Evolutionary conservation across 2,888 invertebrate genomes (phyloP).

Genomic region (Latrodectus elegans): DNA sequence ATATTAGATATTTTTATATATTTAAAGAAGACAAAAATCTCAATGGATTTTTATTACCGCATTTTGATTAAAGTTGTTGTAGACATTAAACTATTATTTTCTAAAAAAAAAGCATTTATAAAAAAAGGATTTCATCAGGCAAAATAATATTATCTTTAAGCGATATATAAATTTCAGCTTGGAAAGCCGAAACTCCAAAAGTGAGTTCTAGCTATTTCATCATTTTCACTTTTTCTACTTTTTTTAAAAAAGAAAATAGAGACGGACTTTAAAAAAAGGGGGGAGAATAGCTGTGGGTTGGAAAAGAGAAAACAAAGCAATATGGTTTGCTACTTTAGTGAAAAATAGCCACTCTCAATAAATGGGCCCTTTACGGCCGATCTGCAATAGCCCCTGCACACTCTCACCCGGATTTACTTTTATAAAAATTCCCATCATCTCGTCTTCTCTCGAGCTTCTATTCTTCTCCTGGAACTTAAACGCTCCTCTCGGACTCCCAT

Average conservation of each 20-base stretch:
- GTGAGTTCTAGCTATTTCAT: conserved; percentile 32
- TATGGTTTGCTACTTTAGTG: conserved; percentile 62
- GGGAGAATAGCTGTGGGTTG: neutral
- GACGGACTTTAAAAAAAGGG: conserved; percentile 18
- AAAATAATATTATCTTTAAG: no score
- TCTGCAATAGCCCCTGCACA: conserved; percentile 24
- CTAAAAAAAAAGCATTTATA: no score
- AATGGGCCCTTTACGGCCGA: conserved; percentile 37
- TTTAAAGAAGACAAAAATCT: no score
- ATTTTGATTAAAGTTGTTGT: no score
- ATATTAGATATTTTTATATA: no score
- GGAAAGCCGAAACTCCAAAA: neutral
- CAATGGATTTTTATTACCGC: no score
- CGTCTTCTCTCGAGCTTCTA: conserved; percentile 13
- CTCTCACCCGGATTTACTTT: conserved; percentile 62
- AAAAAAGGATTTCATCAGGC: no score
- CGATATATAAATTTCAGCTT: no score
- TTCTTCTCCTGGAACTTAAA: conserved; percentile 26
- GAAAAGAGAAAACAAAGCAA: conserved; percentile 1
- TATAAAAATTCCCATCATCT: conserved; percentile 55
- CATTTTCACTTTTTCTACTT: conserved; percentile 17
- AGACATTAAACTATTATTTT: no score
- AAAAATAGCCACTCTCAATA: conserved; percentile 60
- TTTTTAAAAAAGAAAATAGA: conserved; percentile 12
- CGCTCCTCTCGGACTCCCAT: conserved; percentile 11